phyloP scores from a whole-genome alignment of 1,140 invertebrate species.

The Diploscapter pachys region DNA sequence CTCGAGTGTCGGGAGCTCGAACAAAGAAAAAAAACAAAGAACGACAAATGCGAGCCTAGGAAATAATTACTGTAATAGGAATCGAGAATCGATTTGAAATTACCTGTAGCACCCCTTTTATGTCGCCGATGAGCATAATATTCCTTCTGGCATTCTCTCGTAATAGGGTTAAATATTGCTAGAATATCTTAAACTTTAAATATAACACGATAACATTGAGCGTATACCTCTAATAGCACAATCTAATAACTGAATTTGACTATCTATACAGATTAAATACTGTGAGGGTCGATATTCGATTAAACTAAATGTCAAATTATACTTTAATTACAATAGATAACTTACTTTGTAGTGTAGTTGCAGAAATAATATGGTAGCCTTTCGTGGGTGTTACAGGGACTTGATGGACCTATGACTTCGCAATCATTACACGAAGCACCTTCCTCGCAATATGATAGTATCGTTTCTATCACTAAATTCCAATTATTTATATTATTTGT shows the following conservation, averaged over 20 bases:
- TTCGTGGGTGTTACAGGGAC: conserved; percentile 20
- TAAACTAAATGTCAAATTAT: conserved; percentile 11
- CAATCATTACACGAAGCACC: conserved; percentile 33
- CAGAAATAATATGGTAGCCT: conserved; percentile 29
- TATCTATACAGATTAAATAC: conserved; percentile 39
- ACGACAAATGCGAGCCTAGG: too few species aligned
- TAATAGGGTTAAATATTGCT: conserved; percentile 28
- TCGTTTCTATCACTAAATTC: too few species aligned
- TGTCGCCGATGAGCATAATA: conserved; percentile 9
- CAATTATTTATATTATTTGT: too few species aligned
- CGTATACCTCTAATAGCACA: background rate
- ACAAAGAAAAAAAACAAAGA: too few species aligned
- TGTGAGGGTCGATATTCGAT: conserved; percentile 19
- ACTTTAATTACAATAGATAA: background rate
- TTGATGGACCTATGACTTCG: conserved; percentile 19
- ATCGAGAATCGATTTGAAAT: background rate
- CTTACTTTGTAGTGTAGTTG: conserved; percentile 31
- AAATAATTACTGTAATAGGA: too few species aligned
- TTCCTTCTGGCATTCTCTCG: conserved; percentile 25
- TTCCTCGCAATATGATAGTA: conserved; percentile 31
- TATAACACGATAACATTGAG: too few species aligned
- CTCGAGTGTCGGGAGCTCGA: too few species aligned
- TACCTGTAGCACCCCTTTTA: conserved; percentile 18
- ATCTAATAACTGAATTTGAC: conserved; percentile 9
- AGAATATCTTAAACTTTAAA: conserved; percentile 2